phyloP scores from a whole-genome alignment of 2,888 invertebrate genomes.

The Phasia obesa region DNA sequence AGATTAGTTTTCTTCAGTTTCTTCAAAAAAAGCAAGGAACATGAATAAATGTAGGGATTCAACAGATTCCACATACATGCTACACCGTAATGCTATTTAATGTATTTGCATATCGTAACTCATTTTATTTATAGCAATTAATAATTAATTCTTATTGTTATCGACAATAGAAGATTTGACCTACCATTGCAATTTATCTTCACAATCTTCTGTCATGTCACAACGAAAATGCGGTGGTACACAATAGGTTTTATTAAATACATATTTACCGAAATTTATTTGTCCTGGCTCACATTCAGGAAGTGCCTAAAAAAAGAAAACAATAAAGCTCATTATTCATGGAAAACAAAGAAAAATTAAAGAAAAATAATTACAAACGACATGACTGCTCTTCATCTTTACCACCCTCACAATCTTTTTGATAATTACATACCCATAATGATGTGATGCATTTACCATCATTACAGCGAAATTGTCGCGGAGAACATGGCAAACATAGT shows the following conservation, averaged over 20 bases:
- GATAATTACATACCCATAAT: conserved; percentile 95
- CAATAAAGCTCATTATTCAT: conserved; percentile 1
- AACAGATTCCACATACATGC: too few relatives aligned
- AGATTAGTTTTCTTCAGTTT: too few relatives aligned
- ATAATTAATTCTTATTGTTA: conserved; percentile 93
- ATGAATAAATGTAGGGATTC: too few relatives aligned
- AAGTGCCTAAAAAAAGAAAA: conserved; percentile 86
- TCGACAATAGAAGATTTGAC: too few relatives aligned
- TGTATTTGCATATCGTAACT: too few relatives aligned
- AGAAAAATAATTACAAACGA: conserved; percentile 87
- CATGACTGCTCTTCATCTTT: conserved; percentile 95
- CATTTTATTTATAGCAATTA: too few relatives aligned
- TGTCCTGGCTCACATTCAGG: conserved; percentile 96
- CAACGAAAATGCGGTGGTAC: conserved; percentile 96
- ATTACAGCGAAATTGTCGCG: conserved; percentile 91
- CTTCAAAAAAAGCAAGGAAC: too few relatives aligned
- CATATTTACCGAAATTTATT: conserved; percentile 95
- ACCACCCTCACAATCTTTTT: conserved; percentile 95
- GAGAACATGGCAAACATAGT: conserved; percentile 85
- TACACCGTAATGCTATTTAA: too few relatives aligned
- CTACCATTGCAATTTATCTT: conserved; percentile 97
- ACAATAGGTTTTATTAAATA: conserved; percentile 97
- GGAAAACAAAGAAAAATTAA: neutral
- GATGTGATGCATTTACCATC: conserved; percentile 94
- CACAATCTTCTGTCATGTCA: conserved; percentile 97